Conservation (phyloP, 2,888 invertebrate genomes). For the Synergus itoensis region DNA sequence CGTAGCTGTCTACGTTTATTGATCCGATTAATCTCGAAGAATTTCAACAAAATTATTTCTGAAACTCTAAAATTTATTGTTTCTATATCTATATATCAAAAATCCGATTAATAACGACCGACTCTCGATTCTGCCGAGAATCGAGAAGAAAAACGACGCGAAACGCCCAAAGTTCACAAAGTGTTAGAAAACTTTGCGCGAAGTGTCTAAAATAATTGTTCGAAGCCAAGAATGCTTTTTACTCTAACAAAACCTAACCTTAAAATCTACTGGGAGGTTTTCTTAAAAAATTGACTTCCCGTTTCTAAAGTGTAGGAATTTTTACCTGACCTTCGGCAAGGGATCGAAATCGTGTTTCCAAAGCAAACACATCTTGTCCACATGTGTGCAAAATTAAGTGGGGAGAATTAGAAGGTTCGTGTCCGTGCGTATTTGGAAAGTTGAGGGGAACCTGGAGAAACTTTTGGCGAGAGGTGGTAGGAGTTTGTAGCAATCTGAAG, state of each 20-base stretch:
- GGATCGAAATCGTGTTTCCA: background rate
- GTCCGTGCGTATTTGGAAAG: conserved; percentile 13
- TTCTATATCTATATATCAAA: background rate
- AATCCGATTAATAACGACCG: background rate
- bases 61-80: background rate
- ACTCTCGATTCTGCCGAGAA: background rate
- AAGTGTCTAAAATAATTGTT: background rate
- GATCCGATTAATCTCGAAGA: background rate
- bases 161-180: background rate
- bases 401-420: background rate
- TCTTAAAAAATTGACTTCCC: background rate
- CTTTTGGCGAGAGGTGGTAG: background rate
- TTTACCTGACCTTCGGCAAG: background rate
- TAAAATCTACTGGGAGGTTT: background rate
- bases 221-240: background rate
- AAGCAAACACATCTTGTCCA: background rate
- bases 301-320: background rate
- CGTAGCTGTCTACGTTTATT: background rate
- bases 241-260: background rate
- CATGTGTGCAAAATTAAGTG: conserved; percentile 6
- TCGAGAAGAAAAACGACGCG: background rate
- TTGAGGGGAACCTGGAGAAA: conserved; percentile 37
- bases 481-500: background rate
- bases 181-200: background rate
- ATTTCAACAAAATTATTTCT: background rate